These are phyloP conservation scores for Epinephelus awoara DNA, from an alignment of 2,797 vertebrate genomes.

Conservation along the genomic window DNA sequence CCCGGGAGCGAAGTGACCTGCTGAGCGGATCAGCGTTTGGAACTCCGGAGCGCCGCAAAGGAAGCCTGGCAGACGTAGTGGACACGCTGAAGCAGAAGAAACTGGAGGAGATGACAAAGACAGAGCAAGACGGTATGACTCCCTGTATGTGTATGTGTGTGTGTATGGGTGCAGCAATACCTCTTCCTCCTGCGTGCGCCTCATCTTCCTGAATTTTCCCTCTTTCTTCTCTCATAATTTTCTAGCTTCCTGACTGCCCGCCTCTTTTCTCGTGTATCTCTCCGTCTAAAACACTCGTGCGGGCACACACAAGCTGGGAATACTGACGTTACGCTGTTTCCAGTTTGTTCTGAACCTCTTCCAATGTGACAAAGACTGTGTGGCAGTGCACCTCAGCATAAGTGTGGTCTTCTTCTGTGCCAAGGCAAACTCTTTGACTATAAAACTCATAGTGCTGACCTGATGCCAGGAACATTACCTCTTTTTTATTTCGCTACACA, in stretches of 20 bases:
- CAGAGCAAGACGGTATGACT: slow-evolving; percentile 96
- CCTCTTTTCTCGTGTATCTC: slow-evolving; percentile 54
- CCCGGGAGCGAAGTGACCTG: slow-evolving; percentile 95
- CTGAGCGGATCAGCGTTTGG: slow-evolving; percentile 97
- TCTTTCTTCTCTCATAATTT: slow-evolving; percentile 38
- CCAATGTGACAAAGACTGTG: slow-evolving; percentile 87
- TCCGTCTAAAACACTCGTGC: slow-evolving; percentile 31
- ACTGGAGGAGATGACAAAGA: slow-evolving; percentile 99
- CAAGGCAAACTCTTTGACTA: slow-evolving; percentile 85
- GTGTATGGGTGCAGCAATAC: slow-evolving; percentile 16
- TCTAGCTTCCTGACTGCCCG: slow-evolving; percentile 37
- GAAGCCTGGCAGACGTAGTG: slow-evolving; percentile 99
- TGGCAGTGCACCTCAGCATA: slow-evolving; percentile 81
- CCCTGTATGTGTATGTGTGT: slow-evolving; percentile 28
- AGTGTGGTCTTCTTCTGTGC: slow-evolving; percentile 82
- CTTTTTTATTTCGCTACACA: slow-evolving; percentile 81
- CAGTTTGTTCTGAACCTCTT: slow-evolving; percentile 86
- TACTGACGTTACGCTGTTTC: slow-evolving; percentile 84
- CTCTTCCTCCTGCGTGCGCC: slow-evolving; percentile 24
- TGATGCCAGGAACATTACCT: slow-evolving; percentile 86
- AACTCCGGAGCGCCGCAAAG: slow-evolving; percentile 98
- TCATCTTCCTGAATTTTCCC: slow-evolving; percentile 44
- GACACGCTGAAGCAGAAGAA: slow-evolving; percentile 99
- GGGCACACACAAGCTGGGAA: slow-evolving; percentile 71
- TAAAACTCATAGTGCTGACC: slow-evolving; percentile 83